These are phyloP conservation scores for Melanotaenia pygmaea DNA, from an alignment of 2,797 vertebrate genomes.

Conservation along the genomic window DNA sequence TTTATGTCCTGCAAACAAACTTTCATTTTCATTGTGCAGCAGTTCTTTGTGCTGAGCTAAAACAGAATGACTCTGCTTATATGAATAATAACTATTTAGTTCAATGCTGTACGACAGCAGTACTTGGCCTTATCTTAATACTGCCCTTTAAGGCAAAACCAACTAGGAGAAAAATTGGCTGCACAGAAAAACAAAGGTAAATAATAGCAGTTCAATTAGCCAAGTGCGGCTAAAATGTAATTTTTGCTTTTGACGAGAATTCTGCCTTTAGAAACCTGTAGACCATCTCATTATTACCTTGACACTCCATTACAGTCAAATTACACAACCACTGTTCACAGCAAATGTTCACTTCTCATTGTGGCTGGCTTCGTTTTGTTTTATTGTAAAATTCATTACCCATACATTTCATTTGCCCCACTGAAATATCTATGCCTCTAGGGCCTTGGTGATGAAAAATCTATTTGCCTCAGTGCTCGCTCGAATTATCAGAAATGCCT, in stretches of 20 bases:
- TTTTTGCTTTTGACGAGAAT: slow-evolving; percentile 45
- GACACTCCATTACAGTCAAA: slow-evolving; percentile 72
- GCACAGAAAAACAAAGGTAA: slow-evolving; percentile 52
- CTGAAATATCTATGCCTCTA: slow-evolving; percentile 60
- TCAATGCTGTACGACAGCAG: slow-evolving; percentile 22
- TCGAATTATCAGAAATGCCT: slow-evolving; percentile 63
- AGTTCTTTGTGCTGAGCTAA: slow-evolving; percentile 20
- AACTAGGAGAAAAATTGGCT: neutral
- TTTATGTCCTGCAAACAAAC: slow-evolving; percentile 14
- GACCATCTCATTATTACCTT: slow-evolving; percentile 61
- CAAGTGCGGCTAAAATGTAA: slow-evolving; percentile 33
- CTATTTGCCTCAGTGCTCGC: slow-evolving; percentile 61
- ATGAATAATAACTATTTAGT: slow-evolving; percentile 32
- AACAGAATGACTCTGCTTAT: slow-evolving; percentile 18
- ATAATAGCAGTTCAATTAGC: slow-evolving; percentile 46
- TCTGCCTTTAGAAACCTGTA: slow-evolving; percentile 37
- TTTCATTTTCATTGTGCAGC: slow-evolving; percentile 14
- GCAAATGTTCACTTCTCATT: slow-evolving; percentile 55
- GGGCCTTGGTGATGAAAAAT: slow-evolving; percentile 63
- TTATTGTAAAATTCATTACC: slow-evolving; percentile 64
- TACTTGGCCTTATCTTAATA: slow-evolving; percentile 14
- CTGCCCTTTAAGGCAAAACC: slow-evolving; percentile 32
- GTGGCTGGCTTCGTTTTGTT: slow-evolving; percentile 51
- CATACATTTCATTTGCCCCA: slow-evolving; percentile 60
- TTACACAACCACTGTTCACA: slow-evolving; percentile 63